Conservation (phyloP, 2,888 invertebrate genomes). For the Harmothoe impar region DNA sequence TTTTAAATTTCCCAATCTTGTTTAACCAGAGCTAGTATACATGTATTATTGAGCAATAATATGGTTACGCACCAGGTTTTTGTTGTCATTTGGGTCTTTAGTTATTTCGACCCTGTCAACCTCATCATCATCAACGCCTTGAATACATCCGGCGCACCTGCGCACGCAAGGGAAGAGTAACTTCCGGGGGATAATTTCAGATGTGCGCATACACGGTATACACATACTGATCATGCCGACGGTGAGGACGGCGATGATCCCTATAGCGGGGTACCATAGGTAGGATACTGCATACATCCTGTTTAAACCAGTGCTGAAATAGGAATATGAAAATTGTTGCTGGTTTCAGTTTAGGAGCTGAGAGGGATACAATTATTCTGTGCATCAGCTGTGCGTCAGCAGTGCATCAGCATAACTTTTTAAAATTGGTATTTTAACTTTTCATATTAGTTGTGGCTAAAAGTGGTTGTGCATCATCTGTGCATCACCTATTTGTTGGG, state of each 20-base stretch:
- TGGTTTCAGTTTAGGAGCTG: no score
- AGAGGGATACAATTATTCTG: no score
- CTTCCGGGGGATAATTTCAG: constrained; percentile 22
- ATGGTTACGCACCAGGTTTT: neutral
- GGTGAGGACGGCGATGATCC: constrained; percentile 69
- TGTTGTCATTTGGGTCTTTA: neutral
- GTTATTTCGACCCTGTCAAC: neutral
- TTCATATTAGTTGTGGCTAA: no score
- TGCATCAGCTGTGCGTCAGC: no score
- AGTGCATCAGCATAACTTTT: no score
- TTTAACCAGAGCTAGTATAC: no score
- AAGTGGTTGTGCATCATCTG: no score
- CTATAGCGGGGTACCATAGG: constrained; percentile 74
- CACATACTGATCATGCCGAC: constrained; percentile 71
- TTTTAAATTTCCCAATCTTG: no score
- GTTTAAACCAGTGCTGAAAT: constrained; percentile 69
- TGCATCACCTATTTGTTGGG: no score
- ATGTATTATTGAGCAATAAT: no score
- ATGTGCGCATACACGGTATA: constrained; percentile 69
- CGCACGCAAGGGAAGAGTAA: constrained; percentile 40
- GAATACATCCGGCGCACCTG: neutral
- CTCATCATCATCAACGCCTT: neutral
- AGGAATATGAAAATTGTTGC: neutral
- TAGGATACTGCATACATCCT: constrained; percentile 72
- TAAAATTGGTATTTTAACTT: no score